phyloP scores from a whole-genome alignment of 2,888 invertebrate species.

The Zonitis immaculata region DNA sequence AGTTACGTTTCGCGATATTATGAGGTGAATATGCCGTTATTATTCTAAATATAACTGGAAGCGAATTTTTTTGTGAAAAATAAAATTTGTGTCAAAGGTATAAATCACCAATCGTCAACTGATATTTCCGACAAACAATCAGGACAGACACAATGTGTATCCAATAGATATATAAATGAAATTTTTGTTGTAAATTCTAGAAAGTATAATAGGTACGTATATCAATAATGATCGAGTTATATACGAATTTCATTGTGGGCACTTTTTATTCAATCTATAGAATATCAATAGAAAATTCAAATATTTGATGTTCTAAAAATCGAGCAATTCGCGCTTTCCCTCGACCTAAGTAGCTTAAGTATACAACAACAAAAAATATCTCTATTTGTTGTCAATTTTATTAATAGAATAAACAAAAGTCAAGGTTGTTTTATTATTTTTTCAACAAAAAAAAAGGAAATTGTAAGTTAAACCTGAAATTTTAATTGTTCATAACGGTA shows the following conservation, averaged over 20 bases:
- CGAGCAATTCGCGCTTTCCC: neutral
- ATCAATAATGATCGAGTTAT: neutral
- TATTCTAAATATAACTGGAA: neutral
- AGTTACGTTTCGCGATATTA: neutral
- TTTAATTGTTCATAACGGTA: conserved; percentile 13
- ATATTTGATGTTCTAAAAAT: neutral
- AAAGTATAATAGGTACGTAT: too few relatives aligned
- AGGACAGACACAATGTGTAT: too few relatives aligned
- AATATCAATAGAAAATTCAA: neutral
- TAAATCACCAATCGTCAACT: too few relatives aligned
- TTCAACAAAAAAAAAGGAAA: neutral
- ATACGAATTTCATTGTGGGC: neutral
- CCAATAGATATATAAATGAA: too few relatives aligned
- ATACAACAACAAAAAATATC: neutral
- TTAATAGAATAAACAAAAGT: neutral
- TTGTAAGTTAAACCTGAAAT: neutral
- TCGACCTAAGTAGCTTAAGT: neutral
- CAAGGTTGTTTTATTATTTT: neutral
- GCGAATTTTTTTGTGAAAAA: neutral
- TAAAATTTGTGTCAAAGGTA: too few relatives aligned
- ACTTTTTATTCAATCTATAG: too few relatives aligned
- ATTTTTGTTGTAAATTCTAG: too few relatives aligned
- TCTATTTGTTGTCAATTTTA: neutral
- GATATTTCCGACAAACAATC: too few relatives aligned
- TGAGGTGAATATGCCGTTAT: neutral